These are phyloP conservation scores for Thera obeliscata DNA, from an alignment of 2,888 invertebrate genomes.

Conservation along the genomic window DNA sequence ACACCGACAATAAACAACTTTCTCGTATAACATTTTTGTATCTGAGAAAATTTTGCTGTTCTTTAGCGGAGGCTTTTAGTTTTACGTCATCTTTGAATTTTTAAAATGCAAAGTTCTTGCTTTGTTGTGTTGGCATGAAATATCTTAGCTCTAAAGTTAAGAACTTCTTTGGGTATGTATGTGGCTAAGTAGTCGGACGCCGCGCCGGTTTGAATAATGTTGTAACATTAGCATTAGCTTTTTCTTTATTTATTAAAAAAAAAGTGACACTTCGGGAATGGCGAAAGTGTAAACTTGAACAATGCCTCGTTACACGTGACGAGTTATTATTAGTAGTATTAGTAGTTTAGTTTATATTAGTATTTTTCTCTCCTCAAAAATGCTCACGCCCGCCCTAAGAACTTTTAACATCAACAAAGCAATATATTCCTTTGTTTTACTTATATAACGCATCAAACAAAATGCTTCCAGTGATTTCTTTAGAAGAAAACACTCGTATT, in stretches of 20 bases:
- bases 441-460: not conserved
- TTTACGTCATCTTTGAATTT: slow-evolving; percentile 30
- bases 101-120: slow-evolving; percentile 29
- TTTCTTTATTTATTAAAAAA: too few relatives aligned
- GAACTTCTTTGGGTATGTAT: slow-evolving; percentile 26
- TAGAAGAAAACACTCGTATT: slow-evolving; percentile 11
- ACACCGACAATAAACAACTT: not conserved
- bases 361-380: too few relatives aligned
- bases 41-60: not conserved
- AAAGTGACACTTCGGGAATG: too few relatives aligned
- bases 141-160: slow-evolving; percentile 16
- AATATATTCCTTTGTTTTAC: slow-evolving; percentile 2
- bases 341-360: too few relatives aligned
- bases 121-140: slow-evolving; percentile 23
- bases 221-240: too few relatives aligned
- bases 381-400: too few relatives aligned
- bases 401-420: not conserved
- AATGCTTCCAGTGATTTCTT: slow-evolving; percentile 8
- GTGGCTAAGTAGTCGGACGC: slow-evolving; percentile 18
- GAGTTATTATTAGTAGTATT: too few relatives aligned
- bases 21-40: not conserved
- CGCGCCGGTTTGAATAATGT: not conserved
- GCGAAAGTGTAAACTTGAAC: too few relatives aligned
- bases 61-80: slow-evolving; percentile 17
- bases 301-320: too few relatives aligned